Evolutionary conservation across 1,140 invertebrate species (phyloP).

Genomic region (Cotesia glomerata): DNA sequence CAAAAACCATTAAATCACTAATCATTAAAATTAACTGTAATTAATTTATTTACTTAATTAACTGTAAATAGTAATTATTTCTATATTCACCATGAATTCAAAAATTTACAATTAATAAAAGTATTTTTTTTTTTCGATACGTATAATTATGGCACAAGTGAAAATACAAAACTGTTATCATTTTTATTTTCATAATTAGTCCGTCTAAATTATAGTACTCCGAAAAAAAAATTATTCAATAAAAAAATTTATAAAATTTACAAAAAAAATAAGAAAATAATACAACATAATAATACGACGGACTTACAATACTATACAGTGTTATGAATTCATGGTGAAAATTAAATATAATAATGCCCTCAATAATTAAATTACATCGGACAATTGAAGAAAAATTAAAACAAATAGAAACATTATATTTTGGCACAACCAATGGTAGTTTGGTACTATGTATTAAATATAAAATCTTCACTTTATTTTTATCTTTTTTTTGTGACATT

Average conservation of each 20-base stretch:
- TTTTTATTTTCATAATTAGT: background rate
- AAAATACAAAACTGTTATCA: conserved; percentile 31
- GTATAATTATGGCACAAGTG: conserved; percentile 52
- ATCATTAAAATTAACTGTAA: conserved; percentile 23
- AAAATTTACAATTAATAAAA: conserved; percentile 1
- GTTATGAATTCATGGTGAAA: background rate
- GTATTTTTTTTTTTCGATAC: conserved; percentile 21
- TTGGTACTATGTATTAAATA: conserved; percentile 36
- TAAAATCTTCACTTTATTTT: conserved; percentile 17
- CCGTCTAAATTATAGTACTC: background rate
- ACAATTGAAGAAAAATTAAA: conserved; percentile 18
- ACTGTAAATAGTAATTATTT: conserved; percentile 16
- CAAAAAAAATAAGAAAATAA: no score
- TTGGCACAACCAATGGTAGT: conserved; percentile 45
- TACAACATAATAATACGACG: background rate
- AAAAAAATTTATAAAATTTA: background rate
- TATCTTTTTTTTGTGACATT: conserved; percentile 11
- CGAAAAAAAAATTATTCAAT: background rate
- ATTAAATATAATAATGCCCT: background rate
- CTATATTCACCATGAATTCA: background rate
- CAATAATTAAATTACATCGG: background rate
- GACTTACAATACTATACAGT: background rate
- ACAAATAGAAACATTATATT: conserved; percentile 27
- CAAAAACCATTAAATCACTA: conserved; percentile 43
- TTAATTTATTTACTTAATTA: conserved; percentile 41